Base-by-base conservation (phyloP, 2,888 invertebrate genomes). In the Meganola albula region DNA sequence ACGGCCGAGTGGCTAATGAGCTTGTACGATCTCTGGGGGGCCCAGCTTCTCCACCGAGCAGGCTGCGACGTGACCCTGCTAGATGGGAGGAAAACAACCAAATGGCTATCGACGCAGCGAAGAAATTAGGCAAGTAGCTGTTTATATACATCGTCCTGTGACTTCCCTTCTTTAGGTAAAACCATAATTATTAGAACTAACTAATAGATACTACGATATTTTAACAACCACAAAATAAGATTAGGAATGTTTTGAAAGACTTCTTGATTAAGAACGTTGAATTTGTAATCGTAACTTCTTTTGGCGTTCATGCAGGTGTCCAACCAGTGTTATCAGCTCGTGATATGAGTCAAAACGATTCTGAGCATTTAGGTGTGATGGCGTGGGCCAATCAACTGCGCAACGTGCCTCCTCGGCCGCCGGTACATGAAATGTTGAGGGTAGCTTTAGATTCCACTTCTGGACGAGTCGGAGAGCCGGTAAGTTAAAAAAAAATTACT, bases 311-410 rank as follows among this genome's bases (percentile, higher is more conserved):
- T n/a, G n/a, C 50, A 75, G 96, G 96, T 23, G 93, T 98, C 1
- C 93, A 96, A 58, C 96, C 97, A 2, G 91, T 98, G 23, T 80
- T 99, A 37, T 92, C 95, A 52, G 93, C 98, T 8, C 94, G 93
- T 68, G 98, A 99, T 64, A 95, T 99, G 93, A 93, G 96, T 20
- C 96, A 96, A 70, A 93, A 92, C 21, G 95, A 98, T 66, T 96
- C 96, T 4, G 98, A 99, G 67, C 98, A 98, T 84, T 87, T 99
- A 49, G 98, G 97, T 6, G 95, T 98, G 36, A 99, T 99, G 99
- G 96, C 98, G 0, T 98, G 98, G 78, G 95, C 96, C 0, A 95
- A 98, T 0, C 91, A 95, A 68, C 94, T 96, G 78, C 93, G 95
- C 52, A 96, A 96, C 91, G 90, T 96, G 16, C 92, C 93, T 13